Percentiles rank a stretch among this genome's conserved stretches.
Evolutionary conservation across 2,113 vertebrate species (phyloP).

Genomic region (Odocoileus hemionus): DNA sequence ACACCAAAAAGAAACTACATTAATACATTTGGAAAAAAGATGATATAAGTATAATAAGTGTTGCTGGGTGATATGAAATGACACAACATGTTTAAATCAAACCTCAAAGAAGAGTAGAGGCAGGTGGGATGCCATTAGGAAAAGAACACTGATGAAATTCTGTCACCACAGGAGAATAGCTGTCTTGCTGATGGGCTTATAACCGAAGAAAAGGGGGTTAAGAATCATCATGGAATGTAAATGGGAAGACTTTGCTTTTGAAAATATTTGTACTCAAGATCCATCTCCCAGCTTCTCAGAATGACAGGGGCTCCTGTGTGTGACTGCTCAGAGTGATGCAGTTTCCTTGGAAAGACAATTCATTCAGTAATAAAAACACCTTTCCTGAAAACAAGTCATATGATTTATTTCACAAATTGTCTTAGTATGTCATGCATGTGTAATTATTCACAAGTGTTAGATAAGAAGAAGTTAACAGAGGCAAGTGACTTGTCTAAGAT

Average conservation of each 20-base stretch:
- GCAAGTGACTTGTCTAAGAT: not conserved
- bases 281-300: not conserved
- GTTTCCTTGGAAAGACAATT: not conserved
- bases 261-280: not conserved
- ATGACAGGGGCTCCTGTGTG: not conserved
- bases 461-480: not conserved
- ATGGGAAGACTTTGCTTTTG: not conserved
- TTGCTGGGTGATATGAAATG: not conserved
- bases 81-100: not conserved
- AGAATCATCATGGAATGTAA: not conserved
- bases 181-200: not conserved
- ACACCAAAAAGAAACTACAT: not conserved
- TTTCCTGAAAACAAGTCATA: not conserved
- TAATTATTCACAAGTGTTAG: not conserved
- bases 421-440: not conserved
- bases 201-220: not conserved
- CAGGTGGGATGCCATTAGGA: not conserved
- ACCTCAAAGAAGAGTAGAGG: not conserved
- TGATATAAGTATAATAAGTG: not conserved
- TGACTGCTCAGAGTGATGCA: not conserved
- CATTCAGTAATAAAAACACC: conserved; percentile 5
- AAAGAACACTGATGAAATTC: not conserved
- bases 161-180: not conserved
- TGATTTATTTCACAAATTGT: not conserved
- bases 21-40: not conserved